Percentiles rank a stretch among this genome's conserved stretches.
Conservation (phyloP, 2,888 invertebrate species). For the Diadegma fenestrale region DNA sequence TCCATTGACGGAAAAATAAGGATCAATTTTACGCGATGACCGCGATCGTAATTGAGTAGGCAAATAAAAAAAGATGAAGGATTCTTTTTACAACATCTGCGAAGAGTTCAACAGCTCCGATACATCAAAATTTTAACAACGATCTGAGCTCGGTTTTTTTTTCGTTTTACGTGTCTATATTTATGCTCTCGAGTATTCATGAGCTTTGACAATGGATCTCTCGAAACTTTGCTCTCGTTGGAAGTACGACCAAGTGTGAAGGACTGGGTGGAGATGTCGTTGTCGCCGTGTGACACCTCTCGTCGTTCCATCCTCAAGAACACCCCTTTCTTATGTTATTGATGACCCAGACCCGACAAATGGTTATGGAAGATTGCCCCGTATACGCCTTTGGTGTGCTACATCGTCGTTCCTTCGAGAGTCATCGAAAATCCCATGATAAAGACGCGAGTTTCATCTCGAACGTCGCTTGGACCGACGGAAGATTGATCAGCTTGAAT, state of each 20-base stretch:
- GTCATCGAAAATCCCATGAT: conserved; percentile 22
- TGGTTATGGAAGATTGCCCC: conserved; percentile 49
- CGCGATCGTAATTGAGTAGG: conserved; percentile 47
- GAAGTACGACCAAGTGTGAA: conserved; percentile 75
- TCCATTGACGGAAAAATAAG: conserved; percentile 43
- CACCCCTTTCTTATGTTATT: conserved; percentile 75
- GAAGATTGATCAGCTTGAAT: conserved; percentile 34
- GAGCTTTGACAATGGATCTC: conserved; percentile 76
- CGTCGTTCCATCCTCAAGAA: conserved; percentile 35
- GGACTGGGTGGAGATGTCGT: conserved; percentile 77
- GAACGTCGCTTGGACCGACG: conserved; percentile 2
- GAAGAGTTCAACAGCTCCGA: conserved; percentile 61
- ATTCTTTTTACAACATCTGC: conserved; percentile 54
- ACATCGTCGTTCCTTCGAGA: conserved; percentile 13
- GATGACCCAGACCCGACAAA: conserved; percentile 73
- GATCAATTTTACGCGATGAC: conserved; percentile 61
- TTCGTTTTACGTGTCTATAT: not conserved
- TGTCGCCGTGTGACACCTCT: conserved; percentile 45
- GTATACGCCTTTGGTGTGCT: not conserved
- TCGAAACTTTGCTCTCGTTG: conserved; percentile 79
- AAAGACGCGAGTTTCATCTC: not conserved
- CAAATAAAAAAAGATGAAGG: conserved; percentile 20
- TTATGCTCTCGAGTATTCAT: conserved; percentile 77
- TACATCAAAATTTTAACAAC: conserved; percentile 81
- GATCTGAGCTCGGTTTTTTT: conserved; percentile 48